Evolutionary conservation across 1,140 invertebrate genomes (phyloP).

Genomic region (Zophobas atratus): DNA sequence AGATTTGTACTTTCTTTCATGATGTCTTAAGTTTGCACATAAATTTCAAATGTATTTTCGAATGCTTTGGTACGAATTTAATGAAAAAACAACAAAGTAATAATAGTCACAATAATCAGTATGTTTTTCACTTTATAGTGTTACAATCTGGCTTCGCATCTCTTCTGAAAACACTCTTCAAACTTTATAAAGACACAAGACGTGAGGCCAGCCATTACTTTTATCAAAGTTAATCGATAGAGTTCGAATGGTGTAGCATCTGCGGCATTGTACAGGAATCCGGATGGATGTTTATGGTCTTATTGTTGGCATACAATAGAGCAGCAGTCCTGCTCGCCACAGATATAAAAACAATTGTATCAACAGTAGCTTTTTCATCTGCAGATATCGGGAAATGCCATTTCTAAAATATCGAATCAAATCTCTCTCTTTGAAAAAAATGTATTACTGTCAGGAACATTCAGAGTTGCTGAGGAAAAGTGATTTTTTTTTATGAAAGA

Average conservation of each 20-base stretch:
- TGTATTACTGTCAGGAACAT: neutral
- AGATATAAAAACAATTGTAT: constrained; percentile 43
- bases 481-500: too few relatives aligned
- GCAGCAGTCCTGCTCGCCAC: constrained; percentile 38
- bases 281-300: constrained; percentile 42
- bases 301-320: constrained; percentile 38
- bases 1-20: too few relatives aligned
- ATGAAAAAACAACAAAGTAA: too few relatives aligned
- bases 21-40: too few relatives aligned
- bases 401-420: constrained; percentile 33
- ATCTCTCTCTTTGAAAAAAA: constrained; percentile 33
- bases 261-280: constrained; percentile 32
- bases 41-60: too few relatives aligned
- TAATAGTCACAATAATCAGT: too few relatives aligned
- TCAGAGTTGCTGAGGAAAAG: too few relatives aligned
- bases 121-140: too few relatives aligned
- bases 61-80: too few relatives aligned
- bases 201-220: constrained; percentile 6
- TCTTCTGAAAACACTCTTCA: neutral
- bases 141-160: neutral
- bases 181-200: constrained; percentile 17
- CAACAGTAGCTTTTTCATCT: constrained; percentile 37
- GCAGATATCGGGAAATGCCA: constrained; percentile 30
- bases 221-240: constrained; percentile 33
- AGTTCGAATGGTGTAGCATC: constrained; percentile 40